These are phyloP conservation scores for Struthio camelus DNA, from an alignment of 2,113 vertebrate species.

Conservation along the genomic window DNA sequence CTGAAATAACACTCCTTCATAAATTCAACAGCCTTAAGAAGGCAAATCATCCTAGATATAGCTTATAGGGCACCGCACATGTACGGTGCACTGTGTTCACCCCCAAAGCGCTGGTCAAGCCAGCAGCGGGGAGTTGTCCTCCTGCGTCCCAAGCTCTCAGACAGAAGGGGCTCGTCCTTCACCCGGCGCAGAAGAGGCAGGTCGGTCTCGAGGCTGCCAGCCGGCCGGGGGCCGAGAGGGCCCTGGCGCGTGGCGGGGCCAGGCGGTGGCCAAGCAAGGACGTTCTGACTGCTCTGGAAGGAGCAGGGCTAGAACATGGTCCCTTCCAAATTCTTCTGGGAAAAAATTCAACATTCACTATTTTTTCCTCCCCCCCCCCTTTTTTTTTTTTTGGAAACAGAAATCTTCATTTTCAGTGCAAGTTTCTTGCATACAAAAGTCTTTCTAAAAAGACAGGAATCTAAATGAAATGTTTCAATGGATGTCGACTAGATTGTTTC, in stretches of 20 bases:
- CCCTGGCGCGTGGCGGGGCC: fast-evolving
- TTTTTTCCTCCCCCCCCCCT: background rate
- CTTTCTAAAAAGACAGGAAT: background rate
- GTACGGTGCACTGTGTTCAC: background rate
- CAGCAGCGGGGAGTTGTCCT: background rate
- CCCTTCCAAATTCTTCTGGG: background rate
- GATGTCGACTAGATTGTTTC: background rate
- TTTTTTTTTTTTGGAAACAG: background rate
- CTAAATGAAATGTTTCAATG: background rate
- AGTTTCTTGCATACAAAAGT: background rate
- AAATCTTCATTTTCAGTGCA: background rate
- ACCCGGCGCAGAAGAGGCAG: background rate
- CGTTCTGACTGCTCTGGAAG: background rate
- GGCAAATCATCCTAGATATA: background rate
- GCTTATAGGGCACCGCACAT: background rate
- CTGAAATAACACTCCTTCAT: slow-evolving; percentile 55
- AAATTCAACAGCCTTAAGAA: slow-evolving; percentile 1
- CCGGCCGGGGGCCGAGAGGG: too few relatives aligned
- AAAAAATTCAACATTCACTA: background rate
- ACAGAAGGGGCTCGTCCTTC: background rate
- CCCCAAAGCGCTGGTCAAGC: background rate
- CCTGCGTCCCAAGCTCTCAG: background rate
- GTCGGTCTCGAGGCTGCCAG: too few relatives aligned
- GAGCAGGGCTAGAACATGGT: background rate
- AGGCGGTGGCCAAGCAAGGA: fast-evolving